Conservation (phyloP, 2,888 invertebrate species). For the Dolichomitus sp. region DNA sequence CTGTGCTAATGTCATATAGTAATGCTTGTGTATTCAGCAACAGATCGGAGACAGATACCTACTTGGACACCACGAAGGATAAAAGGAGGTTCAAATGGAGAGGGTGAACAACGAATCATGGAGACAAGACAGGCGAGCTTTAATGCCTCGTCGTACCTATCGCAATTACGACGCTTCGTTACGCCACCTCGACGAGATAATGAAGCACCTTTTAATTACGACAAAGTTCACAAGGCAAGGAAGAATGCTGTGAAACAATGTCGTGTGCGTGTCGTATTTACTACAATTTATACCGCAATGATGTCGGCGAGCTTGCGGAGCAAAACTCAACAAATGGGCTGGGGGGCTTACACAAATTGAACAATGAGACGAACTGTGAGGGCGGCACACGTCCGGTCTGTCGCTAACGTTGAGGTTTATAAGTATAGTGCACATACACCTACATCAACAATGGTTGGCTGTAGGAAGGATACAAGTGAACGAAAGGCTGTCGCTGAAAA, state of each 20-base stretch:
- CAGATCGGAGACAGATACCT: neutral
- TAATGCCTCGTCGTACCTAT: conserved; percentile 39
- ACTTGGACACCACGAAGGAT: neutral
- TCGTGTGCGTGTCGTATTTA: neutral
- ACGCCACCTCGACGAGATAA: conserved; percentile 40
- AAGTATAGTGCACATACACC: neutral
- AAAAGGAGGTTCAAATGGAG: neutral
- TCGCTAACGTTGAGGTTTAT: neutral
- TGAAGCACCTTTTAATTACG: conserved; percentile 53
- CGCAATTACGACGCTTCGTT: conserved; percentile 43
- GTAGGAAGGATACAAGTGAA: neutral
- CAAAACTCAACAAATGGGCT: conserved; percentile 21
- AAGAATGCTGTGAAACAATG: conserved; percentile 31
- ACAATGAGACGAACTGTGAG: conserved; percentile 23
- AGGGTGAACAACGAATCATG: too few species aligned
- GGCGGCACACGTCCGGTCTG: neutral
- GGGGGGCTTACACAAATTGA: conserved; percentile 27
- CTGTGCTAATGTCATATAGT: neutral
- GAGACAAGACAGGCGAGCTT: conserved; percentile 11
- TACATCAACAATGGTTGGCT: neutral
- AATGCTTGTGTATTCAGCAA: neutral
- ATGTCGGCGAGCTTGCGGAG: neutral
- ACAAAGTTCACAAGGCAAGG: conserved; percentile 7
- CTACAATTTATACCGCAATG: conserved; percentile 6
- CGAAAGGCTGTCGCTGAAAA: conserved; percentile 4